Evolutionary conservation across 2,113 vertebrate genomes (phyloP).

Genomic region (Cricetomys ansorgei): DNA sequence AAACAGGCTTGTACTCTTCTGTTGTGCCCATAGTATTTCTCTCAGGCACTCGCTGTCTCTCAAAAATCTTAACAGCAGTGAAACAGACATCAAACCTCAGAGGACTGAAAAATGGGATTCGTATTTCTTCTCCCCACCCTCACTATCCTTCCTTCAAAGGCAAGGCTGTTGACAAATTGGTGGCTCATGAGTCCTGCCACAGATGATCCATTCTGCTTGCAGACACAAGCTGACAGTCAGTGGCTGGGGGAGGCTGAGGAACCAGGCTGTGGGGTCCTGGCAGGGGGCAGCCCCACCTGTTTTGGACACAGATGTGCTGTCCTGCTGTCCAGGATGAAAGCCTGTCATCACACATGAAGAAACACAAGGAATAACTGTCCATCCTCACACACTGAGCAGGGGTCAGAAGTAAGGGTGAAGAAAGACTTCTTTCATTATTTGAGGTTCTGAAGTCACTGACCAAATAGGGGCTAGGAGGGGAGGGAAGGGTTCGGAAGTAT

Average conservation of each 20-base stretch:
- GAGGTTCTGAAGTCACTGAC: constrained; percentile 71
- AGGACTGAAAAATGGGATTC: constrained; percentile 79
- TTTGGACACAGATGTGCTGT: constrained; percentile 7
- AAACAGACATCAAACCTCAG: constrained; percentile 82
- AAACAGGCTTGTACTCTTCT: constrained; percentile 81
- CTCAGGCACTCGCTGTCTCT: constrained; percentile 73
- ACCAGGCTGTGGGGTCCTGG: neutral
- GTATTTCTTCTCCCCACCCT: constrained; percentile 58
- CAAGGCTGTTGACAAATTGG: constrained; percentile 60
- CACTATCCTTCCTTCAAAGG: constrained; percentile 57
- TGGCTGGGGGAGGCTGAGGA: neutral
- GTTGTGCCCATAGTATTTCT: constrained; percentile 75
- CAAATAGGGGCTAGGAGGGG: constrained; percentile 40
- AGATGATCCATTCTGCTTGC: constrained; percentile 47
- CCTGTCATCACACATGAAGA: constrained; percentile 44
- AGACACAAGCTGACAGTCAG: constrained; percentile 49
- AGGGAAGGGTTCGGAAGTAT: constrained; percentile 58
- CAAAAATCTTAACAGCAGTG: constrained; percentile 76
- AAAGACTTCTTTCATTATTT: constrained; percentile 54
- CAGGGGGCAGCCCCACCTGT: neutral
- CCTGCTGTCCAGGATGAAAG: constrained; percentile 30
- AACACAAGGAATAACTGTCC: constrained; percentile 39
- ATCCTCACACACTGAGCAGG: constrained; percentile 11
- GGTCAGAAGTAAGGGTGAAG: constrained; percentile 13
- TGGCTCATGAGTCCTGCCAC: constrained; percentile 39